A percentile compares a stretch with the other conserved stretches of the same genome.
These are phyloP conservation scores for Melanerpes aurifrons DNA, from an alignment of 2,113 vertebrate genomes.

Conservation along the genomic window DNA sequence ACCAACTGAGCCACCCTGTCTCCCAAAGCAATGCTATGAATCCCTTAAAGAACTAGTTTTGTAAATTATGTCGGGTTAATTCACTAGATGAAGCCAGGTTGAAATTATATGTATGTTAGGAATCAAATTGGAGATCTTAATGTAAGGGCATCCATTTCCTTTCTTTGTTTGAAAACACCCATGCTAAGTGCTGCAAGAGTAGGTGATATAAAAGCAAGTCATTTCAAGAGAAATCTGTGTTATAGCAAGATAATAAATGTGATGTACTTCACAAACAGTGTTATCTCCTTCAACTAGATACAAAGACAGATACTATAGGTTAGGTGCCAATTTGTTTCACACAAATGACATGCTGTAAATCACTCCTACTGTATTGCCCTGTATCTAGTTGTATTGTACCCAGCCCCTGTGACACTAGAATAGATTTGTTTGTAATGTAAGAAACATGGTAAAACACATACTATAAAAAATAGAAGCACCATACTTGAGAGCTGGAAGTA, in stretches of 20 bases:
- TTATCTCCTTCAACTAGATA: conserved; percentile 40
- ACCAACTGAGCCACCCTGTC: no score
- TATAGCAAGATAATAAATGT: conserved; percentile 20
- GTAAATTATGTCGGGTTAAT: neutral
- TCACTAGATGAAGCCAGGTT: neutral
- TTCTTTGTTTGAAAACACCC: neutral
- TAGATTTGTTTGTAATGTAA: neutral
- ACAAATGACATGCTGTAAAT: conserved; percentile 35
- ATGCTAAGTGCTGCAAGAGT: neutral
- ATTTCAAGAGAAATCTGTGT: neutral
- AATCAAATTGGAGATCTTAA: neutral
- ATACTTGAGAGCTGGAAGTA: neutral
- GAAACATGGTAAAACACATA: conserved; percentile 2
- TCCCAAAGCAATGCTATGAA: neutral
- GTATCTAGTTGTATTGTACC: neutral
- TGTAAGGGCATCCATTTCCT: neutral
- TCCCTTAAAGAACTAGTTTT: neutral
- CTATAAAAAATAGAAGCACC: neutral
- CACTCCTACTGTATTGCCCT: neutral
- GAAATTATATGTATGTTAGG: neutral
- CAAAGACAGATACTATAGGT: conserved; percentile 29
- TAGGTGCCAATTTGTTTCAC: conserved; percentile 47
- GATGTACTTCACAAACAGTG: conserved; percentile 24
- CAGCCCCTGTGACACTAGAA: neutral
- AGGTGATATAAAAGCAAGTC: neutral